These are phyloP conservation scores for Psittacula derbiana DNA, from an alignment of 2,797 vertebrate species.

Conservation along the genomic window DNA sequence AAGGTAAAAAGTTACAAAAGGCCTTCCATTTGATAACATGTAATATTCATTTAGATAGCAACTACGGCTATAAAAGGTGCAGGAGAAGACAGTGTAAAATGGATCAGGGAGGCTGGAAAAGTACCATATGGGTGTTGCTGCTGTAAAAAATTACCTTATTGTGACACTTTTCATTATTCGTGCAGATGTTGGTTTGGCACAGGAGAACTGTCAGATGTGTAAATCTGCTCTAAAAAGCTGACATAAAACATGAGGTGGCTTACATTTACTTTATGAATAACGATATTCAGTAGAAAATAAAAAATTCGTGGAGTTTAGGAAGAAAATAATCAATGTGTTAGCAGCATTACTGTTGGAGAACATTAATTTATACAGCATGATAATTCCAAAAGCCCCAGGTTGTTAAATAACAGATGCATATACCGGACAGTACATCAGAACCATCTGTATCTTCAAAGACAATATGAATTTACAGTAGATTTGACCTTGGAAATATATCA, in stretches of 20 bases:
- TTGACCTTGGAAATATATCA: background rate
- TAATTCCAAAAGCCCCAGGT: background rate
- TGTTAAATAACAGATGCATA: background rate
- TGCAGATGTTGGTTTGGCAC: background rate
- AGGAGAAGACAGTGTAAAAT: background rate
- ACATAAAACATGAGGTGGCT: background rate
- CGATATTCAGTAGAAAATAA: background rate
- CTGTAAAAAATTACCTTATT: background rate
- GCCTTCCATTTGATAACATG: background rate
- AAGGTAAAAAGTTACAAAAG: background rate
- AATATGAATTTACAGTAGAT: background rate
- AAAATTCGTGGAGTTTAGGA: background rate
- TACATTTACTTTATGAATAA: slow-evolving; percentile 29
- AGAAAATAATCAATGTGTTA: background rate
- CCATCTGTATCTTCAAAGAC: background rate
- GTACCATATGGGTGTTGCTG: background rate
- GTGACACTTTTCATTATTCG: slow-evolving; percentile 40
- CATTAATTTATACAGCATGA: background rate
- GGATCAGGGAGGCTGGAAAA: background rate
- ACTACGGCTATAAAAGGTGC: background rate
- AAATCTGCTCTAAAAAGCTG: slow-evolving; percentile 33
- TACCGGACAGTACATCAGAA: background rate
- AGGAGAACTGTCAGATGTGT: background rate
- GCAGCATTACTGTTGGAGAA: background rate
- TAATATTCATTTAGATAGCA: background rate